phyloP scores from a whole-genome alignment of 2,797 vertebrate genomes.

The Danio albolineatus region DNA sequence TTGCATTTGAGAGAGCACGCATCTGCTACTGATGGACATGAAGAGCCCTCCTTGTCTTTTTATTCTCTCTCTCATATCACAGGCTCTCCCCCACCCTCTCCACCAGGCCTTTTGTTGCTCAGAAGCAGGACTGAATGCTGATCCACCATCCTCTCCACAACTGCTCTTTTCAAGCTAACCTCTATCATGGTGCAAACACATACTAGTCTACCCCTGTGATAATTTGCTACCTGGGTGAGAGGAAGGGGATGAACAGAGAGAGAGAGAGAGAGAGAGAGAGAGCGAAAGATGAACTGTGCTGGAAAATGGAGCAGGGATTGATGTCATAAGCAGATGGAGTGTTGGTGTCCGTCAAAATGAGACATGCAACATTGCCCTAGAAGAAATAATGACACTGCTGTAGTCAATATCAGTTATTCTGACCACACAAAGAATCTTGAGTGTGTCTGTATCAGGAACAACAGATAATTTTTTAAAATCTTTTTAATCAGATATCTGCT shows the following conservation, averaged over 20 bases:
- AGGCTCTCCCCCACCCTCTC: constrained; percentile 37
- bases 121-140: constrained; percentile 63
- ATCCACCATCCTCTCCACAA: constrained; percentile 46
- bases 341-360: constrained; percentile 71
- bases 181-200: constrained; percentile 11
- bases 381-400: constrained; percentile 54
- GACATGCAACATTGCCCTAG: constrained; percentile 62
- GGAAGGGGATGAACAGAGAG: background rate
- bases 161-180: constrained; percentile 57
- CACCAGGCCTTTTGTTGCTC: constrained; percentile 59
- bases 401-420: constrained; percentile 60
- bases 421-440: constrained; percentile 17
- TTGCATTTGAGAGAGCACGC: constrained; percentile 58
- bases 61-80: constrained; percentile 66
- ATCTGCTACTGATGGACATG: constrained; percentile 73
- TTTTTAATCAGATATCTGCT: constrained; percentile 25
- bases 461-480: background rate
- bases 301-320: constrained; percentile 46
- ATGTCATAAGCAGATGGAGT: constrained; percentile 73
- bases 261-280: background rate
- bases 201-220: constrained; percentile 9
- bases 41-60: constrained; percentile 75
- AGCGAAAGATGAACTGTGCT: constrained; percentile 17
- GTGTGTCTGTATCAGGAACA: constrained; percentile 18
- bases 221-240: constrained; percentile 53